Evolutionary conservation across 2,888 invertebrate species (phyloP), one percentile per base, ranked within the genome.

Genomic region (Deilephila porcellus): DNA sequence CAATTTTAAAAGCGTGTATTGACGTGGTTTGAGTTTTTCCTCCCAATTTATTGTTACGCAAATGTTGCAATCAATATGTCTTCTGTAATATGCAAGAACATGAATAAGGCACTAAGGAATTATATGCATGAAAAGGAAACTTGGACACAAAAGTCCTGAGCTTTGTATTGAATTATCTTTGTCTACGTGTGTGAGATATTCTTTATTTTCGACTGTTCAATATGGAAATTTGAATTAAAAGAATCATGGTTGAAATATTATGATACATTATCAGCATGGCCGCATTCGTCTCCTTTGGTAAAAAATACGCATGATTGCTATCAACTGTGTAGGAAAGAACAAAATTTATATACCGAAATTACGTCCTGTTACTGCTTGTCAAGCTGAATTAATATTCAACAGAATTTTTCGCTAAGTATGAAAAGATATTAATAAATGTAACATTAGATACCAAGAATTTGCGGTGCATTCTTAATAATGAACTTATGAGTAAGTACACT

Each of bases 261-360:
- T 20, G 60, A 60, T 60, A 60, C 20, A 60, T 60, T 60, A 60
- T 60, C 60, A 60, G 20, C 60, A 60, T 7, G 60, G 60, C n/a
- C 6, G 60, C 20, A 20, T 20, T 60, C 7, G 20, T n/a, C 20
- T 2, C 14, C 14, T 60, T 60, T 25, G 20, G 3, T 60, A n/a
- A n/a, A n/a, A n/a, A n/a, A 20, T n/a, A 60, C 32, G 32, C 32
- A 32, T 32, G 11, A 11, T 37, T 5, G 14, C 29, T 17, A 3
- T 29, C 14, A 60, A 29, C 2, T 60, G 60, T 17, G 29, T 29
- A 32, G 25, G 29, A 3, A 17, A 17, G 11, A 3, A 60, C 0
- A 32, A 14, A 3, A 60, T 29, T 3, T 17, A 60, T 32, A 4
- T 45, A 45, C 45, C 3, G 45, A 11, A 59, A 7, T 60, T 25